Percentiles rank a stretch among this genome's conserved stretches.
phyloP scores from a whole-genome alignment of 2,113 vertebrate genomes.

The Carettochelys insculpta region DNA sequence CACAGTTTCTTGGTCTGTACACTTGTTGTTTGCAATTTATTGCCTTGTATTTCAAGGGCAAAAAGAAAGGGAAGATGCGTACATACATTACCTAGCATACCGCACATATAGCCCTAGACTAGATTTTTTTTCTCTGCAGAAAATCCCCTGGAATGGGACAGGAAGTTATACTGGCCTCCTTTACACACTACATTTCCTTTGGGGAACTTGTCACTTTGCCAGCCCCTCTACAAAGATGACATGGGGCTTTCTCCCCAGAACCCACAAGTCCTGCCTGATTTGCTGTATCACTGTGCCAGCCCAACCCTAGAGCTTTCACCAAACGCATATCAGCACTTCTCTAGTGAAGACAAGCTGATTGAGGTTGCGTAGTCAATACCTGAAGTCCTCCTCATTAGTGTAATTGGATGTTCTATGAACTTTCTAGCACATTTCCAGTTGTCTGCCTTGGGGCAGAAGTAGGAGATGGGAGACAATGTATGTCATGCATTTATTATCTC shows the following conservation, averaged over 20 bases:
- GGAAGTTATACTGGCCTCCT: neutral
- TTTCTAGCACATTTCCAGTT: neutral
- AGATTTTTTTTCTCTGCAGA: neutral
- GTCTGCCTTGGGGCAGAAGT: neutral
- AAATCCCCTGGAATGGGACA: neutral
- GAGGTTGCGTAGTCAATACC: neutral
- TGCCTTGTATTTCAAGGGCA: conserved; percentile 51
- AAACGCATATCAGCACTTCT: neutral
- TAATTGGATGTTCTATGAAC: neutral
- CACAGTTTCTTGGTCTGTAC: conserved; percentile 38
- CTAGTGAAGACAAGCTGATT: neutral
- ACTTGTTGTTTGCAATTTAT: conserved; percentile 39
- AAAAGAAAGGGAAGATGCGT: neutral
- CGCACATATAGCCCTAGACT: neutral
- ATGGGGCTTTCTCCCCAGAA: neutral
- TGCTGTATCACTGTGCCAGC: neutral
- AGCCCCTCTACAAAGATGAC: neutral
- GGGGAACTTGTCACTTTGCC: neutral
- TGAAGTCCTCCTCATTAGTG: neutral
- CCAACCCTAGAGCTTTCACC: neutral
- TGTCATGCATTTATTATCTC: neutral
- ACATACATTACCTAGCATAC: neutral
- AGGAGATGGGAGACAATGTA: neutral
- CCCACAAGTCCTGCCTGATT: accelerated
- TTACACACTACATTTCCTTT: neutral